phyloP scores from a whole-genome alignment of 2,113 vertebrate genomes.

The Neodon shergylaensis region DNA sequence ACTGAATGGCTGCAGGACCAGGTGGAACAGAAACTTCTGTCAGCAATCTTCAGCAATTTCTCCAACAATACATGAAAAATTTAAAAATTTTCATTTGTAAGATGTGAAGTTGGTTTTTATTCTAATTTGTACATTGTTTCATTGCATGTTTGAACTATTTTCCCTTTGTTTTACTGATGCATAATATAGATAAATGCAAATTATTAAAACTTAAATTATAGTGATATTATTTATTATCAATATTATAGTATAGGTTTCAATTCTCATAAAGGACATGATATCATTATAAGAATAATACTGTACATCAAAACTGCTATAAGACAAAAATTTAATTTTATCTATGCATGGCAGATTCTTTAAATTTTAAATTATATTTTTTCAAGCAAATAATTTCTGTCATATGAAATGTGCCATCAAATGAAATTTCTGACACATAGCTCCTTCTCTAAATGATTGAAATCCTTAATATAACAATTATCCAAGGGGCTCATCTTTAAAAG shows the following conservation, averaged over 20 bases:
- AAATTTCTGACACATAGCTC: neutral
- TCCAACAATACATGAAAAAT: neutral
- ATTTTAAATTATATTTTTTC: neutral
- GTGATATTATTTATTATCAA: conserved; percentile 4
- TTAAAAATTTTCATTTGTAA: neutral
- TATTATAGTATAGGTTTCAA: neutral
- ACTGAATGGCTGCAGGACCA: too few relatives aligned
- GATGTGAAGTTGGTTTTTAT: neutral
- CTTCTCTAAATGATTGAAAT: neutral
- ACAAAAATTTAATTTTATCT: neutral
- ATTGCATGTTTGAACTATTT: neutral
- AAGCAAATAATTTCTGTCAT: neutral
- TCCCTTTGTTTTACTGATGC: neutral
- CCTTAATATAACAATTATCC: too few relatives aligned
- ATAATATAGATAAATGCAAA: neutral
- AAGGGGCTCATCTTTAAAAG: conserved; percentile 5
- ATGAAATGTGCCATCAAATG: neutral
- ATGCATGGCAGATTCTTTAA: neutral
- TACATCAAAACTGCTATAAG: neutral
- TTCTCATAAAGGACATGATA: neutral
- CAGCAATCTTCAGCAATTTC: neutral
- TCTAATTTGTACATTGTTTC: conserved; percentile 41
- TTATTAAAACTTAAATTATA: neutral
- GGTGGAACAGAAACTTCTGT: too few relatives aligned
- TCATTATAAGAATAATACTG: neutral